Percentiles rank a stretch among this genome's conserved stretches.
These are phyloP conservation scores for Pristiophorus japonicus DNA, from an alignment of 2,113 vertebrate species.

Conservation along the genomic window DNA sequence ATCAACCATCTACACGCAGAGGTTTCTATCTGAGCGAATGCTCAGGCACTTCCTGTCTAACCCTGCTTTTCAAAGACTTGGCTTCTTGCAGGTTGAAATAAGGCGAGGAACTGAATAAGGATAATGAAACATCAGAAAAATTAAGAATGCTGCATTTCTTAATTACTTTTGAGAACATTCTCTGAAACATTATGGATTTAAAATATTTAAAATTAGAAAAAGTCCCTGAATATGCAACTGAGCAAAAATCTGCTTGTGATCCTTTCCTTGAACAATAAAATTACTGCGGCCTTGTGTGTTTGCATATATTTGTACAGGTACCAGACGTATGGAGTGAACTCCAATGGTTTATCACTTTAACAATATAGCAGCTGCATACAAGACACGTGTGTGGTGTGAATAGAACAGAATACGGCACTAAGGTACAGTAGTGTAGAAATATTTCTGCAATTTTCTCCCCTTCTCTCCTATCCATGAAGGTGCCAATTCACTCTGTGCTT, in stretches of 20 bases:
- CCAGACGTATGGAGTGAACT: background rate
- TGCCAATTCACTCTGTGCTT: background rate
- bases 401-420: background rate
- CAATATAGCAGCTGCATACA: background rate
- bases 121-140: constrained; percentile 23
- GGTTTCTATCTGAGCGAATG: constrained; percentile 73
- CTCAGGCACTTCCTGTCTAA: constrained; percentile 59
- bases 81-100: constrained; percentile 30
- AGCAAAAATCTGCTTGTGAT: background rate
- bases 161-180: background rate
- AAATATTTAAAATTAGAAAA: background rate
- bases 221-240: background rate
- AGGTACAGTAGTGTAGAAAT: background rate
- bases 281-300: background rate
- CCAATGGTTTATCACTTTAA: background rate
- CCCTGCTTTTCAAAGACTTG: constrained; percentile 29
- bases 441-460: background rate
- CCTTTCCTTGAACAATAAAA: background rate
- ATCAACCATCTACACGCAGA: constrained; percentile 80
- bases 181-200: background rate
- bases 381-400: background rate
- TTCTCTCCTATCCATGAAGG: background rate
- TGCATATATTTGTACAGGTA: background rate
- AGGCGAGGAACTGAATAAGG: constrained; percentile 16
- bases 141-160: constrained; percentile 12